A percentile compares a stretch with the other conserved stretches of the same genome.
Evolutionary conservation across 2,797 vertebrate species (phyloP).

Genomic region (Vespertilio murinus): DNA sequence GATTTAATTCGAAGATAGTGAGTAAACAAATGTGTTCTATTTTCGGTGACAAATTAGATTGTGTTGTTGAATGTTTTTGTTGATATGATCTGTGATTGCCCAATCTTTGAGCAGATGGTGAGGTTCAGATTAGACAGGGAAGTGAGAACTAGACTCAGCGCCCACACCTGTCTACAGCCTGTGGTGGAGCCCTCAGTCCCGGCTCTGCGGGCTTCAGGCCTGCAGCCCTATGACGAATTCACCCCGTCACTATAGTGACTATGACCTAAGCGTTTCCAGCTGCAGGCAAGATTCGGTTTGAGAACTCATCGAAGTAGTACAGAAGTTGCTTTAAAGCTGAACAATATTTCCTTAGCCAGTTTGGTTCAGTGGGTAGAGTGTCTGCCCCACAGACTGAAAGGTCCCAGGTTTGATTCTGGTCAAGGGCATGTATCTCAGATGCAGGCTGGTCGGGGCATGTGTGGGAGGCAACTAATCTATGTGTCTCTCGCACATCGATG

Average conservation of each 20-base stretch:
- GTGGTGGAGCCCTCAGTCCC: not conserved
- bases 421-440: too few relatives aligned
- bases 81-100: not conserved
- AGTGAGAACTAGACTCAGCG: not conserved
- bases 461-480: too few relatives aligned
- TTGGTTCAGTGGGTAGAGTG: too few relatives aligned
- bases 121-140: not conserved
- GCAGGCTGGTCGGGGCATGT: too few relatives aligned
- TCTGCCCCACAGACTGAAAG: too few relatives aligned
- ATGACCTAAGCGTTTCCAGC: not conserved
- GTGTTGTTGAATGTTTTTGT: not conserved
- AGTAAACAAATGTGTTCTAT: not conserved
- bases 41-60: conserved; percentile 18
- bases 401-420: too few relatives aligned
- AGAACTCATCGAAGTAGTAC: not conserved
- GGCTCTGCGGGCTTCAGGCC: not conserved
- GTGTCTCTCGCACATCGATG: too few relatives aligned
- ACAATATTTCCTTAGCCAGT: too few relatives aligned
- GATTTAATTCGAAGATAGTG: not conserved
- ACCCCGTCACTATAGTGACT: not conserved
- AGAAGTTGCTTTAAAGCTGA: not conserved
- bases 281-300: not conserved
- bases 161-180: not conserved
- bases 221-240: not conserved
- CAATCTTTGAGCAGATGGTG: conserved; percentile 17